phyloP scores from a whole-genome alignment of 2,888 invertebrate genomes.

The Lathronympha strigana region DNA sequence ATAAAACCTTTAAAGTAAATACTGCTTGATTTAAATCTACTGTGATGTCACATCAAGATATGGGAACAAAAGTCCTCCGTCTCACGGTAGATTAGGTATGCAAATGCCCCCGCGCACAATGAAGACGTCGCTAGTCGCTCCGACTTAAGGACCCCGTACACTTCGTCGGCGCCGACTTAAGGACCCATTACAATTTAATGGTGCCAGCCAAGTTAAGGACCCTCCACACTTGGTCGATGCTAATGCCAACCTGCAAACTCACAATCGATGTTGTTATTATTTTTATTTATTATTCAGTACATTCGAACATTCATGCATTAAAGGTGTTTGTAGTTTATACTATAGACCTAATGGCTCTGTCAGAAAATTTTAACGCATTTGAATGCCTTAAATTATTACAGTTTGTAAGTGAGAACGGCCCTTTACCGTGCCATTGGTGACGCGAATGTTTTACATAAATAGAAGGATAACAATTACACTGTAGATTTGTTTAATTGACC shows the following conservation, averaged over 20 bases:
- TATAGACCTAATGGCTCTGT: background rate
- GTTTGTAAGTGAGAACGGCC: background rate
- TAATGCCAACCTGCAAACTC: too few relatives aligned
- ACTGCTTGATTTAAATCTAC: conserved; percentile 10
- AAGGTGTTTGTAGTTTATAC: background rate
- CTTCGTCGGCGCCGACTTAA: background rate
- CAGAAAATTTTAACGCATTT: background rate
- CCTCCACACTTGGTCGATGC: background rate
- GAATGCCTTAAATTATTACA: background rate
- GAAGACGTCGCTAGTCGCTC: conserved; percentile 49
- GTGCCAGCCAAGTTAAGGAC: background rate
- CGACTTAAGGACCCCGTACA: conserved; percentile 21
- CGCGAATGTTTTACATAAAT: conserved; percentile 27
- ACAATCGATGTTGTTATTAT: too few relatives aligned
- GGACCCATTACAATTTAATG: background rate
- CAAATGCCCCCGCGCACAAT: conserved; percentile 57
- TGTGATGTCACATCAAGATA: conserved; percentile 33
- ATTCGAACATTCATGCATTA: too few relatives aligned
- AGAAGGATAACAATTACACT: conserved; percentile 33
- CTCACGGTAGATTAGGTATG: conserved; percentile 52
- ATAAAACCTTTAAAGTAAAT: background rate
- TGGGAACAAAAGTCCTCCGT: conserved; percentile 44
- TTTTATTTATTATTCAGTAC: too few relatives aligned
- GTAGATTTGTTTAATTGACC: conserved; percentile 21
- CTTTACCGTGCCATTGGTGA: conserved; percentile 15